Conservation (phyloP, 1,140 invertebrate species). For the Aphaenogaster floridana region DNA sequence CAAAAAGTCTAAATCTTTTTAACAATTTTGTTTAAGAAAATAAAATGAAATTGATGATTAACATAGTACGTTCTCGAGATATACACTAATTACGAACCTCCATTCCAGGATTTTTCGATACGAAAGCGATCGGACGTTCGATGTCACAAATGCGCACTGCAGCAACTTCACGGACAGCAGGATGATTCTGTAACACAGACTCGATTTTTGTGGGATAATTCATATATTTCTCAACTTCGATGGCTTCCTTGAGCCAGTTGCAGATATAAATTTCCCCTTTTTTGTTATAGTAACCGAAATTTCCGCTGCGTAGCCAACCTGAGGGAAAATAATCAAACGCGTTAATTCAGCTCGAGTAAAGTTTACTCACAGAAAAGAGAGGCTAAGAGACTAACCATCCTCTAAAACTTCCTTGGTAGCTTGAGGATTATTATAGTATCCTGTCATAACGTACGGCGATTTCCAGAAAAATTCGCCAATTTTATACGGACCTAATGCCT, state of each 20-base stretch:
- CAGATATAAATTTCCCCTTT: conserved; percentile 85
- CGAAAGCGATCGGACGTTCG: neutral
- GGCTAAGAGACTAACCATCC: conserved; percentile 81
- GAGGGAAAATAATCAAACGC: neutral
- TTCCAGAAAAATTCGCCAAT: conserved; percentile 86
- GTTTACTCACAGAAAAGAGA: neutral
- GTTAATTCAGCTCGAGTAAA: neutral
- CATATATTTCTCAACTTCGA: too few relatives aligned
- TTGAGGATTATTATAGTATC: conserved; percentile 86
- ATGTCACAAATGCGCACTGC: too few relatives aligned
- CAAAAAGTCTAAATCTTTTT: neutral
- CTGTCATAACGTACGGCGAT: conserved; percentile 83
- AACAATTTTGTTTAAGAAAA: neutral
- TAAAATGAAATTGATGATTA: neutral
- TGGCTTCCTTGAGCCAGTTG: conserved; percentile 83
- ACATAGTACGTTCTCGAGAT: neutral
- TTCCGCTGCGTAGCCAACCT: conserved; percentile 76
- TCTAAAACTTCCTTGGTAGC: conserved; percentile 87
- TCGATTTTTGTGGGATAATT: neutral
- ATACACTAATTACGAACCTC: neutral
- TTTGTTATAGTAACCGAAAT: conserved; percentile 85
- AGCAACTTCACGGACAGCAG: too few relatives aligned
- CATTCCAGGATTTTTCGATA: neutral
- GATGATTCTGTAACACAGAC: too few relatives aligned
- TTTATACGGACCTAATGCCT: conserved; percentile 80